These are phyloP conservation scores for Chrysotoxum bicinctum DNA, from an alignment of 2,888 invertebrate species.

Conservation along the genomic window DNA sequence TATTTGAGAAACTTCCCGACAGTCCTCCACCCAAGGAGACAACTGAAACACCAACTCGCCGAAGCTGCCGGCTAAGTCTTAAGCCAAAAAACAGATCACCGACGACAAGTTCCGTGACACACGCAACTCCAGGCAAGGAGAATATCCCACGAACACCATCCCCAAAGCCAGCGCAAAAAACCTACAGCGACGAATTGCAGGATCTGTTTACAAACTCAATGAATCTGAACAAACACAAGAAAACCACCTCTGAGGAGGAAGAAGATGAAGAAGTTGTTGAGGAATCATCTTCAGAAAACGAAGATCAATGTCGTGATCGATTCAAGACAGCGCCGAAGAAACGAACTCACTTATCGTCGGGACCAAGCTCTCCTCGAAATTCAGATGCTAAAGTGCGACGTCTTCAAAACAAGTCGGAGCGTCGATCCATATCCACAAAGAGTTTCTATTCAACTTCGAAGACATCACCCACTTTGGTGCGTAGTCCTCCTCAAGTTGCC, in stretches of 20 bases:
- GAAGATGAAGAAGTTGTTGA: conserved; percentile 28
- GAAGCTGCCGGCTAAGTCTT: conserved; percentile 35
- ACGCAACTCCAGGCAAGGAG: conserved; percentile 8
- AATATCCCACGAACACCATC: conserved; percentile 2
- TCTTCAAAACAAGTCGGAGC: conserved; percentile 40
- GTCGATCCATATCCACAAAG: conserved; percentile 74
- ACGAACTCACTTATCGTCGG: conserved; percentile 52
- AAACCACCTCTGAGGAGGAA: conserved; percentile 37
- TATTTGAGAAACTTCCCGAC: conserved; percentile 59
- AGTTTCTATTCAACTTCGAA: conserved; percentile 75
- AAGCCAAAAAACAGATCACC: conserved; percentile 38
- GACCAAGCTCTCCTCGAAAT: conserved; percentile 26
- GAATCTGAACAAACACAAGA: conserved; percentile 75
- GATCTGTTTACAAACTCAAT: conserved; percentile 78
- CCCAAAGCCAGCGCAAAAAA: conserved; percentile 32
- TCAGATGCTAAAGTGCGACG: conserved; percentile 70
- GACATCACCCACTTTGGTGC: neutral
- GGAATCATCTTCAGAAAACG: conserved; percentile 60
- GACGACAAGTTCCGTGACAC: conserved; percentile 69
- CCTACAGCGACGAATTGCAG: conserved; percentile 75
- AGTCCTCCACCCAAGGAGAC: conserved; percentile 30
- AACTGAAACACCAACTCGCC: conserved; percentile 12
- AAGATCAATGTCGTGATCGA: conserved; percentile 19
- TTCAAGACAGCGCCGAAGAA: conserved; percentile 40
- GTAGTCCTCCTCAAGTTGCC: conserved; percentile 17